Conservation (phyloP, 2,113 vertebrate species). For the Corythornis madagascariensis region DNA sequence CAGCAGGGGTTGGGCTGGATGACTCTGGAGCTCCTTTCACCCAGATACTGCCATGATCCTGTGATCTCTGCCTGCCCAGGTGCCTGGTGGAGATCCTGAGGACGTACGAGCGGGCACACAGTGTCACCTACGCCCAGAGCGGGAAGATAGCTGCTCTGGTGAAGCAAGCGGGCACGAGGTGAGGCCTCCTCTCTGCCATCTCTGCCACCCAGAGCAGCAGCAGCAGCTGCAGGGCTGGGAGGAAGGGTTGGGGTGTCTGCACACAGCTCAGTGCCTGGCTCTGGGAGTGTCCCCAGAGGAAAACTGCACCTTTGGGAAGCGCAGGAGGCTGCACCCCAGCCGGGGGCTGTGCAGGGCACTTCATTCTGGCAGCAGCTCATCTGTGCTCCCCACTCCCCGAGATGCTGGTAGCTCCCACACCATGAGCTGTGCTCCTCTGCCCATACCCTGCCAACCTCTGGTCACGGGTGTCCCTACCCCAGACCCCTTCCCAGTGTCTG, state of each 20-base stretch:
- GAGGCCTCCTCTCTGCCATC: background rate
- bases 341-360: background rate
- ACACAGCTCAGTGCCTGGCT: background rate
- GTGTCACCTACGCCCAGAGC: background rate
- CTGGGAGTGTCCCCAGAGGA: background rate
- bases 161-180: background rate
- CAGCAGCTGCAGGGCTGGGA: background rate
- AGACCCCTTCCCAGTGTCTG: background rate
- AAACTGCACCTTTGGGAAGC: background rate
- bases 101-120: background rate
- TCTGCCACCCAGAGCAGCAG: background rate
- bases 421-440: background rate
- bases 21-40: too few species aligned
- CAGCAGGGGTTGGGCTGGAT: too few species aligned
- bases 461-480: background rate
- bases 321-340: background rate
- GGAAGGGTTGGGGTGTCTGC: background rate
- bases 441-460: background rate
- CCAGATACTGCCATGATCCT: too few species aligned
- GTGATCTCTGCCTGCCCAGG: background rate
- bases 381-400: background rate
- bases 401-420: background rate
- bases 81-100: background rate
- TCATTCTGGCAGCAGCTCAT: background rate
- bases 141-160: background rate